Evolutionary conservation across 1,140 invertebrate genomes (phyloP), one percentile per base, ranked within the genome.

Genomic region (Diachasma alloeum): DNA sequence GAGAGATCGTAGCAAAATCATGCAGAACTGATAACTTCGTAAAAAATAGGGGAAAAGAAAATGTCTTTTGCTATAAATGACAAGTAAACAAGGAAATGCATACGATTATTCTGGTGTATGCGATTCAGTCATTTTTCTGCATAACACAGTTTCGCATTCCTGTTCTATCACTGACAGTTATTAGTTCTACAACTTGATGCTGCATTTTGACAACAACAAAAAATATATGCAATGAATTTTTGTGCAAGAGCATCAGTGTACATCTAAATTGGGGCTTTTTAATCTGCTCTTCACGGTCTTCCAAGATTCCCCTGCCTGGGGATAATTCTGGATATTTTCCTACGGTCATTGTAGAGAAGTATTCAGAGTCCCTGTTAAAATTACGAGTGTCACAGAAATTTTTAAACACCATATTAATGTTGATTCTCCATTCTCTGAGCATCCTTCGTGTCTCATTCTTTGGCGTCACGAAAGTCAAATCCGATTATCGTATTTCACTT

Each of bases 391-490:
- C 53, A 59, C 2, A 59, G 53, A 26, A 13, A 22, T 26, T 19
- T 59, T 13, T 59, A 59, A 59, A 59, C 22, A 59, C 11, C 53
- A 59, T 59, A 59, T 59, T 19, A n/a, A 59, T 19, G 53, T 59
- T 5, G 1, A 26, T 59, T 22, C 22, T 59, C n/a, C 19, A 22
- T 59, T 24, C 22, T 59, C 22, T 59, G 17, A 4, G 4, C 42
- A 71, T 44, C 17, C n/a, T 15, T 2, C n/a, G 9, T 71, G 69
- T 68, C 37, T 22, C 53, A 13, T 75, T 78, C 74, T 80, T 78
- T 78, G 78, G 78, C 78, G 75, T 79, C 68, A 70, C 74, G 72
- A 66, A 73, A 74, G 53, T 59, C 26, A 56, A 44, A 75, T 26
- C 37, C 39, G 56, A 68, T 75, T 22, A 39, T 59, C 10, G 22